These are phyloP conservation scores for Mesembrinibis cayennensis DNA, from an alignment of 2,113 vertebrate species.

Conservation along the genomic window DNA sequence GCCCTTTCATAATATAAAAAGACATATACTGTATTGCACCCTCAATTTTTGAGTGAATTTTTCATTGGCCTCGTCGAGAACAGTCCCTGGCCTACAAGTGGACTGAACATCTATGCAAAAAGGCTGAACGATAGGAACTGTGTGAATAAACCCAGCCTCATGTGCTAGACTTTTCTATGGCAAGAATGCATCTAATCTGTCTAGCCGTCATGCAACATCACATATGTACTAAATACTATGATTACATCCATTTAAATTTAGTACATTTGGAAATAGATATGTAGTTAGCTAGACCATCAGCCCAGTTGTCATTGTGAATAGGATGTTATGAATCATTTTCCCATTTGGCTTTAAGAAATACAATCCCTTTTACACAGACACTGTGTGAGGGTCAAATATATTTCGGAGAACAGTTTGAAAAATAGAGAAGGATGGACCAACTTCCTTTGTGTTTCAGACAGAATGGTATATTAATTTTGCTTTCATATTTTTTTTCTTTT, in stretches of 20 bases:
- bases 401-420: not conserved
- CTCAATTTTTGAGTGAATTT: not conserved
- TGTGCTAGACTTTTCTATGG: not conserved
- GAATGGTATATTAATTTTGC: not conserved
- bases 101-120: not conserved
- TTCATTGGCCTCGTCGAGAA: not conserved
- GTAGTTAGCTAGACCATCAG: slow-evolving; percentile 12
- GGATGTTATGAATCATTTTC: slow-evolving; percentile 61
- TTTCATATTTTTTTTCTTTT: not conserved
- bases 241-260: slow-evolving; percentile 50
- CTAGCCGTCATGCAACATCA: slow-evolving; percentile 11
- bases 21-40: not conserved
- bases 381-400: not conserved
- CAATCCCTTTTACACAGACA: not conserved
- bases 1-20: not conserved
- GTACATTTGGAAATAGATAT: slow-evolving; percentile 52
- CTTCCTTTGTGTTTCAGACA: not conserved
- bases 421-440: not conserved
- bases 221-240: not conserved
- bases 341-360: slow-evolving; percentile 42
- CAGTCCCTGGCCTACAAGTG: not conserved
- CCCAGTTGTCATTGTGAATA: slow-evolving; percentile 37
- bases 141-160: not conserved
- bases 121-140: not conserved
- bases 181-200: slow-evolving; percentile 8